Evolutionary conservation across 2,113 vertebrate genomes (phyloP).

Genomic region (Pseudorhombus dupliciocellatus): DNA sequence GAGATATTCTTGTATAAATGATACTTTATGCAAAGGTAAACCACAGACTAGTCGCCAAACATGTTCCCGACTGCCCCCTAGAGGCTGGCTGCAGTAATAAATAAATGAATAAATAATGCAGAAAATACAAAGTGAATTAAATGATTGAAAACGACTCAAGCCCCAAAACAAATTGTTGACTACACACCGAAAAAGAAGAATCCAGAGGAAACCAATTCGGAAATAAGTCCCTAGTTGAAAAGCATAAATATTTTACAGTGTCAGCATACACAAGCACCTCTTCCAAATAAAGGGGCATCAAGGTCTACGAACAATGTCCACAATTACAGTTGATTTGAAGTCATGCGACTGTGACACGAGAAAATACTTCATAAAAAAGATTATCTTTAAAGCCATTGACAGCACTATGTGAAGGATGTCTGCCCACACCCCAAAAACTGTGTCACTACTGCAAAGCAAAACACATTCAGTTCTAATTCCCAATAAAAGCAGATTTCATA

Average conservation of each 20-base stretch:
- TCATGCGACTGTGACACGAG: conserved; percentile 84
- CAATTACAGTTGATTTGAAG: conserved; percentile 80
- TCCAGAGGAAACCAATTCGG: conserved; percentile 72
- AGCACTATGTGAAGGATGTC: conserved; percentile 70
- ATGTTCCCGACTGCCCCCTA: no score
- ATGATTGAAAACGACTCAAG: conserved; percentile 69
- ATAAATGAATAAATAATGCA: no score
- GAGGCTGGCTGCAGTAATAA: no score
- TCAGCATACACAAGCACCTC: conserved; percentile 82
- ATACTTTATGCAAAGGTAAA: no score
- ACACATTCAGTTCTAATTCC: conserved; percentile 71
- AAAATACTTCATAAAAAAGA: conserved; percentile 78
- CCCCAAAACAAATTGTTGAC: conserved; percentile 72
- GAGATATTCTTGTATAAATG: no score
- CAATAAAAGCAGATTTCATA: conserved; percentile 71
- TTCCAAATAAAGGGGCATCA: conserved; percentile 73
- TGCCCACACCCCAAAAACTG: conserved; percentile 58
- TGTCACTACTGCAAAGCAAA: conserved; percentile 79
- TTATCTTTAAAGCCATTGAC: conserved; percentile 79
- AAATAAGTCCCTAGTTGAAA: conserved; percentile 74
- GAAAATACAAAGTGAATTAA: conserved; percentile 60
- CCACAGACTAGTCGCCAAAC: no score
- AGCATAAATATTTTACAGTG: conserved; percentile 81
- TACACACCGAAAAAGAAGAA: conserved; percentile 79
- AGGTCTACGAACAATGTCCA: conserved; percentile 83